Evolutionary conservation across 2,888 invertebrate genomes (phyloP).

Genomic region (Chymomyza amoena): DNA sequence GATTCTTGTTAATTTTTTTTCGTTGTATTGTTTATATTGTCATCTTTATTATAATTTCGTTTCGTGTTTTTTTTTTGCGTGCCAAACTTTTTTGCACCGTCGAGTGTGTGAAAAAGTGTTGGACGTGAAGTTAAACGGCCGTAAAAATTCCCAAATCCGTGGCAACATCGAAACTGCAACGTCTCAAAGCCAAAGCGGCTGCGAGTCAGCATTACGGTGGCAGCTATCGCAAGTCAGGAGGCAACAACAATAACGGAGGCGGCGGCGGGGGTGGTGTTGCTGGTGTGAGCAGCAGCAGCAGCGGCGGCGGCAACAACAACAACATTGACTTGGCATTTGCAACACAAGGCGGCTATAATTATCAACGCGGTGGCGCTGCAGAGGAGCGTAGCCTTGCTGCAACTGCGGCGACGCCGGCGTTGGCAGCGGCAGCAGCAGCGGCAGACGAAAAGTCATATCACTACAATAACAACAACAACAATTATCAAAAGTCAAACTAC

Average conservation of each 20-base stretch:
- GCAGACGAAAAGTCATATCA: constrained; percentile 64
- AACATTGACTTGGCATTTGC: constrained; percentile 38
- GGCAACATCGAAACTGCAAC: constrained; percentile 74
- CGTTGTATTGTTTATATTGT: constrained; percentile 7
- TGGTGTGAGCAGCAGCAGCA: constrained; percentile 21
- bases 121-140: constrained; percentile 60
- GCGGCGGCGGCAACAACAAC: constrained; percentile 37
- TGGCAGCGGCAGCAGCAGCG: constrained; percentile 49
- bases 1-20: constrained; percentile 10
- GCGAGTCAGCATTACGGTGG: constrained; percentile 69
- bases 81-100: constrained; percentile 65
- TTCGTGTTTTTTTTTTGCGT: constrained; percentile 56
- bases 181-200: constrained; percentile 76
- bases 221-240: constrained; percentile 57
- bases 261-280: constrained; percentile 16
- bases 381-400: constrained; percentile 67
- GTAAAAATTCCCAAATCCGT: constrained; percentile 76
- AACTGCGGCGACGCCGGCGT: constrained; percentile 60
- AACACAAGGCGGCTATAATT: constrained; percentile 51
- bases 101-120: constrained; percentile 53
- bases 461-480: constrained; percentile 45
- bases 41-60: constrained; percentile 28
- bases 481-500: constrained; percentile 67
- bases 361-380: constrained; percentile 76
- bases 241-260: constrained; percentile 25